Evolutionary conservation across 2,888 invertebrate genomes (phyloP).

Genomic region (Phymatocera aterrima): DNA sequence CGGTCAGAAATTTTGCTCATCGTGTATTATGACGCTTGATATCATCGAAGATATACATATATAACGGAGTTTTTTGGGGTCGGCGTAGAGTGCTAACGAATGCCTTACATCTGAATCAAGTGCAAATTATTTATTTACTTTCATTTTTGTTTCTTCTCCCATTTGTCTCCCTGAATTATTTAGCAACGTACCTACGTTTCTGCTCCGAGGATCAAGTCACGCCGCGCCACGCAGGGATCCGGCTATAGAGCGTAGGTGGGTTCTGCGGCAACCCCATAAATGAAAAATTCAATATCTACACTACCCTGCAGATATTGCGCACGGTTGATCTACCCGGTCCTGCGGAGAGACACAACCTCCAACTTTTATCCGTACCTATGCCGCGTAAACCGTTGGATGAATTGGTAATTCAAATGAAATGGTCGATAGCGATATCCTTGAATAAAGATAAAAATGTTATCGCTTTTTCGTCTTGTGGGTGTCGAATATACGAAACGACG

Average conservation of each 20-base stretch:
- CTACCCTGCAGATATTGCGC: constrained; percentile 35
- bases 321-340: constrained; percentile 30
- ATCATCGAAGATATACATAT: too few relatives aligned
- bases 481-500: background rate
- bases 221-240: constrained; percentile 16
- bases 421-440: constrained; percentile 31
- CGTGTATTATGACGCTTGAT: background rate
- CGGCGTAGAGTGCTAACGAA: background rate
- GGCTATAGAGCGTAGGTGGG: too few relatives aligned
- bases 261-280: constrained; percentile 25
- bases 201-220: constrained; percentile 29
- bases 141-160: constrained; percentile 39
- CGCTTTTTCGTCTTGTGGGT: background rate
- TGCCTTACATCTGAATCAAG: background rate
- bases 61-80: background rate
- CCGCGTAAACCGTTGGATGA: constrained; percentile 33
- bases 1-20: constrained; percentile 13
- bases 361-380: background rate
- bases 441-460: constrained; percentile 35
- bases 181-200: constrained; percentile 7
- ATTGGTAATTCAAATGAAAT: constrained; percentile 40
- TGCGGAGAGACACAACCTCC: constrained; percentile 8
- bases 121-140: constrained; percentile 28
- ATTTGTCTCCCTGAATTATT: constrained; percentile 41
- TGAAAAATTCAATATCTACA: constrained; percentile 46